Base-by-base conservation (phyloP, 2,113 vertebrate genomes). In the Centropus unirufus region DNA sequence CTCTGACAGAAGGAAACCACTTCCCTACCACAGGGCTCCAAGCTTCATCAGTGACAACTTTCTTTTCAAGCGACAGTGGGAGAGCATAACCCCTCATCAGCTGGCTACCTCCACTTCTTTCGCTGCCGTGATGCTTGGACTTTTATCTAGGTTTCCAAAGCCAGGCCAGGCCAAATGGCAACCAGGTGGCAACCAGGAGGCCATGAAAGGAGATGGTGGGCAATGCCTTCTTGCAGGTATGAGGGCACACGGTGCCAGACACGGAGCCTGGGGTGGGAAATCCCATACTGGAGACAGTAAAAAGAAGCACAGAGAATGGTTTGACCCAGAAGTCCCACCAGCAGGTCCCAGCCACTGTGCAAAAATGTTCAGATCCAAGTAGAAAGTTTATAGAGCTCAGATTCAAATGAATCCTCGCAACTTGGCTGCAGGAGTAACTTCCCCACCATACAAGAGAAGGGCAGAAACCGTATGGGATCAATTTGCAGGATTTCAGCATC, bases 161-260 rank as follows among this genome's bases (percentile, higher is more conserved):
- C 26, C 44, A 27, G 67, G 21, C 2, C 61, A 81, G 47, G 22
- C 9, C 61, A 51, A 36, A 29, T 13, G 13, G 78, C 47, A 68
- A n/a, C 16, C 55, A 52, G 0, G 2, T 7, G 51, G 14, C 26
- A 24, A 47, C 32, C 63, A 0, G 4, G 58, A 39, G 39, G 1
- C 52, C 12, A 14, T 42, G 68, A 39, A 74, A 1, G 59, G 77
- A 63, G 32, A 51, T 11, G 32, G 42, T 12, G 64, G 51, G 67
- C 47, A 70, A 1, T 20, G 66, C 27, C 29, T 14, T 29, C 27
- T 6, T 1, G 2, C 23, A 61, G 73, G 47, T 12, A 23, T 0
- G 9, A 82, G 34, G 27, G n/a, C 66, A 22, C 55, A 11, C 19
- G 22, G 46, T 4, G 17, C 20, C 55, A 68, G n/a, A 27, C 7